Evolutionary conservation across 1,140 invertebrate genomes (phyloP).

Genomic region (Dufourea novaeangliae): DNA sequence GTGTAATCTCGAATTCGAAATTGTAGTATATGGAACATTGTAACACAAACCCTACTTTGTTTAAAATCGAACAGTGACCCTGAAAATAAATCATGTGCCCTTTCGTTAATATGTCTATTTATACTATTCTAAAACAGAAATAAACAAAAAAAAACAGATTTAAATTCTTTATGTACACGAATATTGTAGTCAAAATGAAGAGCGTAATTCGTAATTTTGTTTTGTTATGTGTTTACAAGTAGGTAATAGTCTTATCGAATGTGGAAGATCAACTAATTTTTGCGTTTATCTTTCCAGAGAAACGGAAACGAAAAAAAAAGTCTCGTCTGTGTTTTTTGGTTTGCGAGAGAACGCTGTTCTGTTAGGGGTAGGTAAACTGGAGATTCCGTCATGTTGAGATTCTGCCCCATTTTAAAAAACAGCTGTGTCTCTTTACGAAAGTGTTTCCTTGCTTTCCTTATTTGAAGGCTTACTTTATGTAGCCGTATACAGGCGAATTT

Average conservation of each 20-base stretch:
- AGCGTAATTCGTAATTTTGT: neutral
- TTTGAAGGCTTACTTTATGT: neutral
- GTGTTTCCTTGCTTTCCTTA: neutral
- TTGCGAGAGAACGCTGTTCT: neutral
- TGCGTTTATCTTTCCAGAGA: neutral
- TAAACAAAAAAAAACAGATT: no score
- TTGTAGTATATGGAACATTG: no score
- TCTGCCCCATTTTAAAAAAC: neutral
- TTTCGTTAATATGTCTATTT: no score
- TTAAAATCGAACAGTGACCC: no score
- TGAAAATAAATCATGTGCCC: no score
- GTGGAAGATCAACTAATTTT: neutral
- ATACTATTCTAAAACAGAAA: no score
- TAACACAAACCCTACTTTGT: no score
- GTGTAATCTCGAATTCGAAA: no score
- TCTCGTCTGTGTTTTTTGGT: neutral
- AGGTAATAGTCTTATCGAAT: neutral
- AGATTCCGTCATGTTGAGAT: neutral
- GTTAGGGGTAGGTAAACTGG: neutral
- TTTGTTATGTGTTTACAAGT: no score
- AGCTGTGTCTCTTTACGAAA: conserved; percentile 2
- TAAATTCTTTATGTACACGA: no score
- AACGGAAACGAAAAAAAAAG: neutral
- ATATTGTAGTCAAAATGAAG: no score
- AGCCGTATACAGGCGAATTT: no score